Evolutionary conservation across 2,888 invertebrate species (phyloP), one percentile per base, ranked within the genome.

Genomic region (Dryobotodes eremita): DNA sequence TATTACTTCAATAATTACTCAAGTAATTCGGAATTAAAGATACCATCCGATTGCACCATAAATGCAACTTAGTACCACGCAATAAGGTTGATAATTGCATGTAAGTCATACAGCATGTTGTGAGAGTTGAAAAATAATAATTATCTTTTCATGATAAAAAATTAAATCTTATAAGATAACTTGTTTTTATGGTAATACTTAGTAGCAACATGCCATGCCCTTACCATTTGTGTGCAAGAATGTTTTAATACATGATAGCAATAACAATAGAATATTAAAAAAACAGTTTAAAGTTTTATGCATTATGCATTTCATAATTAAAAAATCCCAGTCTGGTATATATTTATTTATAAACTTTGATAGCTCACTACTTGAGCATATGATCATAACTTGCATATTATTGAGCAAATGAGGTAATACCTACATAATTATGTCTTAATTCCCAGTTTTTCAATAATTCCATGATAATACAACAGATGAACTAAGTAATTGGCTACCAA

Each of bases 31-130:
- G 42, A 13, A 36, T 23, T 23, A 17, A 31, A 74, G 13, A 48
- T 46, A 74, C 46, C 17, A 74, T 48, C 36, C 23, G 11, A 26
- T 57, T 73, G 73, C 66, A 62, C 26, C n/a, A 4, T 61, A 48
- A 31, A 62, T 68, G 48, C n/a, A 55, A 57, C 46, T 13, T 80
- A 68, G 26, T 2, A 3, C 55, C n/a, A 57, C 36, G 46, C 5
- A 42, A n/a, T 78, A 82, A 65, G 77, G 75, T 78, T 42, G 36
- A 82, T 69, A 78, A 61, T 85, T 75, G 81, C 69, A 81, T 80
- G 77, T 53, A 48, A 70, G 64, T 42, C 36, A 69, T 46, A 53
- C 36, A 72, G 48, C 69, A 69, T 79, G 59, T 66, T 72, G 50
- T 57, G n/a, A 69, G 50, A 31, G 59, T 73, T 75, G 59, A 70